These are phyloP conservation scores for Neopipo cinnamomea DNA, from an alignment of 2,113 vertebrate species.

Conservation along the genomic window DNA sequence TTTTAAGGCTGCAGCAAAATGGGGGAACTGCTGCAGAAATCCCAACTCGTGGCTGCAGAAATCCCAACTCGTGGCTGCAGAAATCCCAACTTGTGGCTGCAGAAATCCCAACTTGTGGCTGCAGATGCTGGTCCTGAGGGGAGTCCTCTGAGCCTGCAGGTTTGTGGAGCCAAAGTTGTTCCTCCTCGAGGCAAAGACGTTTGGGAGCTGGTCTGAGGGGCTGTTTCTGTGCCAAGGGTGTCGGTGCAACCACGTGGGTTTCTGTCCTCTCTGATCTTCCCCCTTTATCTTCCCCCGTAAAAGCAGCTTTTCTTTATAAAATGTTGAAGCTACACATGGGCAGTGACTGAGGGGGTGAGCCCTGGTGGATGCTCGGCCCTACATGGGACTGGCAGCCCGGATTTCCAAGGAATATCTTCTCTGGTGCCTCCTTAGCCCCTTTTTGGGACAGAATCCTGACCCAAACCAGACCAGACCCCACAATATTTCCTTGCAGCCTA, in stretches of 20 bases:
- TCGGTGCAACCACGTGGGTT: no score
- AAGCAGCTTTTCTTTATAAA: not conserved
- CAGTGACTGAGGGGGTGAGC: rapidly evolving
- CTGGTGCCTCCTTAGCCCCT: not conserved
- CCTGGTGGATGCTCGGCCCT: not conserved
- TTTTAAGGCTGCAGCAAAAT: not conserved
- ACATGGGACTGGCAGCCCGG: rapidly evolving
- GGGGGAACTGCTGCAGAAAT: no score
- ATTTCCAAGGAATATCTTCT: not conserved
- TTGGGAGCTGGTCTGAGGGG: not conserved
- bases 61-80: no score
- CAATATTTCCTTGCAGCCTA: not conserved
- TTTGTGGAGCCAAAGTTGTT: not conserved
- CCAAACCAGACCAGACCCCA: rapidly evolving
- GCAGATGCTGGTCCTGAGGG: not conserved
- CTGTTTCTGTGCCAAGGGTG: not conserved
- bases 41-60: no score
- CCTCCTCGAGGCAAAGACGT: rapidly evolving
- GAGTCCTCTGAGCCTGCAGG: rapidly evolving
- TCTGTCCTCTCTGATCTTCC: not conserved
- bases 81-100: no score
- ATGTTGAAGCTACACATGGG: not conserved
- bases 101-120: not conserved
- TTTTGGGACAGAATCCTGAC: not conserved
- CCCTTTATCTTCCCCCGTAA: not conserved